Base-by-base conservation (phyloP, 64 coral and sea anemone genomes). In the Orbicella faveolata region DNA sequence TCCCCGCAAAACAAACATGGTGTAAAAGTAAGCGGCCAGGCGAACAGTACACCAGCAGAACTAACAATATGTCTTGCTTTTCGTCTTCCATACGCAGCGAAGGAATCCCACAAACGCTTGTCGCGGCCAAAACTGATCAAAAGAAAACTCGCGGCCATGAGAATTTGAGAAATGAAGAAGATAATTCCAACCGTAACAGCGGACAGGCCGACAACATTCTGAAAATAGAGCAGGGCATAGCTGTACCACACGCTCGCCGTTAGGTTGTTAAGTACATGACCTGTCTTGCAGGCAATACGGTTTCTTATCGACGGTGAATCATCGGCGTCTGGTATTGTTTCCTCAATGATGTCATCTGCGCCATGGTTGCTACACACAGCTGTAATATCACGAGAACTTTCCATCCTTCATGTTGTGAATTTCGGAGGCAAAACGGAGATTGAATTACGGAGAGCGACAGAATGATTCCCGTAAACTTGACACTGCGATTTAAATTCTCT, bases 131-230 rank as follows among this genome's bases (percentile, higher is more conserved):
- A 34, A 14, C 54, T 73, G 6, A 68, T 73, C 52, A 92, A 11
- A 4, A 79, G 41, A 23, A 85, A 73, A 39, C 63, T 80, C 25
- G 79, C 44, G 14, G 63, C 90, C 76, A 78, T 92, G 0, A 86
- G 61, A n/a, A 73, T 74, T 57, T 92, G 83, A 67, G 83, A 92
- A 63, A 87, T 79, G 18, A 92, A 92, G 36, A 87, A 87, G 34
- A 92, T 39, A 33, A 81, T 64, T 9, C 90, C 90, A 80, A 35
- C 76, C 35, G 75, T 63, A 16, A 23, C 19, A 7, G 90, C n/a
- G 52, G 23, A 83, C 18, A 92, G 12, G 9, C 63, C 84, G 0
- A 55, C 83, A 20, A 92, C 84, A 17, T 78, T 55, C 15, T 77
- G 74, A 81, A 92, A 87, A 36, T 78, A 92, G 4, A 92, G 77